Evolutionary conservation across 1,140 invertebrate genomes (phyloP), one percentile per base, ranked within the genome.

Genomic region (Pteromalus puparum): DNA sequence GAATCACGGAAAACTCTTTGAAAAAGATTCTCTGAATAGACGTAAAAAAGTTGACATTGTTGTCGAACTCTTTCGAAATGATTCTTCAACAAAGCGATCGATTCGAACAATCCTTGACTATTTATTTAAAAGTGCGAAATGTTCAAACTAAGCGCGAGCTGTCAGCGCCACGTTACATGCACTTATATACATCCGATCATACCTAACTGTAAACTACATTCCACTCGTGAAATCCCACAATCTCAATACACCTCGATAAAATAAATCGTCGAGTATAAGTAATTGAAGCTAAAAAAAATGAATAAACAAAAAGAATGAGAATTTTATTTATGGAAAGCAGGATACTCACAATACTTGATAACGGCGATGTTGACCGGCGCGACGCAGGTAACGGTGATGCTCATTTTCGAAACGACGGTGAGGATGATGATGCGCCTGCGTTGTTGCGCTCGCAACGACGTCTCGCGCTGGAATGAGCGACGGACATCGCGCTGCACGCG

Each of bases 341-440:
- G 86, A 84, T 88, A 96, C 96, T 95, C 95, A 98, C 98, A 99
- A 92, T 99, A 99, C 95, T 99, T 99, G 53, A 99, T 97, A 2
- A 99, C 96, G 53, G 99, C 99, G 90, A 99, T 99, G 93, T 99
- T 99, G 0, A 99, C 97, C 34, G 99, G 98, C 13, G 98, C 98
- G 61, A 96, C 94, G 85, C 96, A 97, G 42, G 98, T 99, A 81
- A 97, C 94, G 72, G 94, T 94, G 70, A 94, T 90, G 87, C 88
- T 94, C 93, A 92, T 93, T 86, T 81, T 89, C 26, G 9, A 61
- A 53, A 5, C 48, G 13, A 10, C 18, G 18, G 12, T 53, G n/a
- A 61, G 18, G 53, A 61, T 6, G 53, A 61, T 6, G 53, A 6
- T 61, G 53, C 53, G 21, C 53, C 53, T n/a, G 53, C 18, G 21